Evolutionary conservation across 2,888 invertebrate species (phyloP).

Genomic region (Tridacna crocea): DNA sequence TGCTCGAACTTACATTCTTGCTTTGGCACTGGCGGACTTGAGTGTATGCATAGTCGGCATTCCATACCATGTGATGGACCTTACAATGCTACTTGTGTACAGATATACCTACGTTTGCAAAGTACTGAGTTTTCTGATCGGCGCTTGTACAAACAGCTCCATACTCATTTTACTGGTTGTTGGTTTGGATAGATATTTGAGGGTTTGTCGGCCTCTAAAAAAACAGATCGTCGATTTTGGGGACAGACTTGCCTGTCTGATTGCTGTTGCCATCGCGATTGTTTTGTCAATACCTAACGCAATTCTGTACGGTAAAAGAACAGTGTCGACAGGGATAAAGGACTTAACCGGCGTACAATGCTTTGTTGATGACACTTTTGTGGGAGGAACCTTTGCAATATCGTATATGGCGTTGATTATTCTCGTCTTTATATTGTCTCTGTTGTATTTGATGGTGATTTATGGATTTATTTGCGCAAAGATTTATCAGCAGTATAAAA

Average conservation of each 20-base stretch:
- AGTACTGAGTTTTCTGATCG: slow-evolving; percentile 51
- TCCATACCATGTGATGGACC: slow-evolving; percentile 59
- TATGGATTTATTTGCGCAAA: slow-evolving; percentile 63
- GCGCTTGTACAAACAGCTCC: slow-evolving; percentile 47
- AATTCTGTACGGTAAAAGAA: slow-evolving; percentile 68
- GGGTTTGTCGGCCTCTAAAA: slow-evolving; percentile 70
- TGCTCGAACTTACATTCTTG: slow-evolving; percentile 56
- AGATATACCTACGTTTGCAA: slow-evolving; percentile 38
- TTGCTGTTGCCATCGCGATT: slow-evolving; percentile 49
- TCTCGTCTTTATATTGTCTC: slow-evolving; percentile 57
- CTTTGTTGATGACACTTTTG: slow-evolving; percentile 62
- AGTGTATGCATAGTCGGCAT: slow-evolving; percentile 56
- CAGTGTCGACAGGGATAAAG: slow-evolving; percentile 50
- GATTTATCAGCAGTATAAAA: slow-evolving; percentile 50
- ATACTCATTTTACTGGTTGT: slow-evolving; percentile 60
- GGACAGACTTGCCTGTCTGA: slow-evolving; percentile 57
- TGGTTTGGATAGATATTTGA: slow-evolving; percentile 65
- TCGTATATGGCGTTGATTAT: slow-evolving; percentile 64
- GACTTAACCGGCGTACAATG: slow-evolving; percentile 65
- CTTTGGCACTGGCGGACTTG: slow-evolving; percentile 53
- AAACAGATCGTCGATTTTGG: slow-evolving; percentile 63
- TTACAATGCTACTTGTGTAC: slow-evolving; percentile 21
- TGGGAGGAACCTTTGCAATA: slow-evolving; percentile 49
- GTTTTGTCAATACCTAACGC: slow-evolving; percentile 64
- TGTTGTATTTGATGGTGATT: slow-evolving; percentile 57